Percentiles rank a stretch among this genome's conserved stretches.
Conservation (phyloP, 2,797 vertebrate species). For the Perodicticus potto region DNA sequence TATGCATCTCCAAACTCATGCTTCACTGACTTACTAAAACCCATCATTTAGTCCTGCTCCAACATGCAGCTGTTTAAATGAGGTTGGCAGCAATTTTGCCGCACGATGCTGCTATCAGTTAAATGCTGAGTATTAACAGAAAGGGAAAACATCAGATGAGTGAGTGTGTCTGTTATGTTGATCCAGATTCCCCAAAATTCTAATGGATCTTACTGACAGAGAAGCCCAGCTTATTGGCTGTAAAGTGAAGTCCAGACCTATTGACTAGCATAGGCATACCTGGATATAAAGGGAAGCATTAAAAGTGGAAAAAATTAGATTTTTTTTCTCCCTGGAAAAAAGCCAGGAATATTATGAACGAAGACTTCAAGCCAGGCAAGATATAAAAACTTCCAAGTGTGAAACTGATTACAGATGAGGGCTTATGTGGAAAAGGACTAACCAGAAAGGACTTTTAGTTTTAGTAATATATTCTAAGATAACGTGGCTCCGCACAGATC, state of each 20-base stretch:
- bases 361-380: slow-evolving; percentile 87
- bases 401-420: slow-evolving; percentile 84
- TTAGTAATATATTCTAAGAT: not conserved
- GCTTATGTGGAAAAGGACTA: slow-evolving; percentile 68
- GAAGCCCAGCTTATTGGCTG: slow-evolving; percentile 50
- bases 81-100: slow-evolving; percentile 80
- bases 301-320: slow-evolving; percentile 83
- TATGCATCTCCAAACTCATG: slow-evolving; percentile 68
- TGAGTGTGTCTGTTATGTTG: slow-evolving; percentile 66
- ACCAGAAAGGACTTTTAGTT: slow-evolving; percentile 25
- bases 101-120: slow-evolving; percentile 78
- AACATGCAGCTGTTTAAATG: slow-evolving; percentile 82
- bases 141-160: slow-evolving; percentile 72
- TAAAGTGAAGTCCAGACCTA: slow-evolving; percentile 84
- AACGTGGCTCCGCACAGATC: not conserved
- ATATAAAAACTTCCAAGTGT: slow-evolving; percentile 84
- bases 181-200: slow-evolving; percentile 60
- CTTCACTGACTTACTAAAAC: slow-evolving; percentile 82
- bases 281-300: slow-evolving; percentile 81
- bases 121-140: slow-evolving; percentile 79
- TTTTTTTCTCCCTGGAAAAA: slow-evolving; percentile 77
- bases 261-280: slow-evolving; percentile 77
- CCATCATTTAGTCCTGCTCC: slow-evolving; percentile 77
- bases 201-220: slow-evolving; percentile 76
- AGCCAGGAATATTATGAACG: slow-evolving; percentile 85